Percentiles rank a stretch among this genome's conserved stretches.
Conservation (phyloP, 2,113 vertebrate species). For the Silurus glanis region DNA sequence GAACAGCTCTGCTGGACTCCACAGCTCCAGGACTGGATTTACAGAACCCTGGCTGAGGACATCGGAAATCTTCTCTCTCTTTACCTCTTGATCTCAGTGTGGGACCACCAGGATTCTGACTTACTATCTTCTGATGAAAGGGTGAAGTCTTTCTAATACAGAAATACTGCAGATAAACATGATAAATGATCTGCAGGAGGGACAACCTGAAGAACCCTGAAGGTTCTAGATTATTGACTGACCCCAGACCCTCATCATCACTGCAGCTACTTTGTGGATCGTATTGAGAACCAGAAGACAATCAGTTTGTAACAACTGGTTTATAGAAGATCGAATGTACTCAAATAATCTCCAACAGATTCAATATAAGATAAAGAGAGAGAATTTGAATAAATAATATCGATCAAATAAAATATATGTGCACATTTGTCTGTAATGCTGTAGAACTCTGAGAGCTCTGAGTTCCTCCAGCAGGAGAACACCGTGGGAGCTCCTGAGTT, state of each 20-base stretch:
- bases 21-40: background rate
- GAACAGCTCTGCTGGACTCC: background rate
- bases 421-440: background rate
- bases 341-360: background rate
- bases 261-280: background rate
- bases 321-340: background rate
- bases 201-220: background rate
- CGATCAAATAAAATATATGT: background rate
- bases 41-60: background rate
- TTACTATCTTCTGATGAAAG: background rate
- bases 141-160: background rate
- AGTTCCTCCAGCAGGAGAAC: no score
- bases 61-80: background rate
- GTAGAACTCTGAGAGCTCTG: background rate
- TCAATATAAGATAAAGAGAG: background rate
- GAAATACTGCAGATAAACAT: background rate
- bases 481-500: no score
- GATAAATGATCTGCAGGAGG: background rate
- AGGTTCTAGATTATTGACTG: background rate
- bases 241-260: background rate
- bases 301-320: background rate
- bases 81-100: background rate
- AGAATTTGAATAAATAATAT: background rate
- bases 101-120: background rate
- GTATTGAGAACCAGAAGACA: background rate